These are phyloP conservation scores for Belgica antarctica DNA, from an alignment of 2,888 invertebrate genomes.

Conservation along the genomic window DNA sequence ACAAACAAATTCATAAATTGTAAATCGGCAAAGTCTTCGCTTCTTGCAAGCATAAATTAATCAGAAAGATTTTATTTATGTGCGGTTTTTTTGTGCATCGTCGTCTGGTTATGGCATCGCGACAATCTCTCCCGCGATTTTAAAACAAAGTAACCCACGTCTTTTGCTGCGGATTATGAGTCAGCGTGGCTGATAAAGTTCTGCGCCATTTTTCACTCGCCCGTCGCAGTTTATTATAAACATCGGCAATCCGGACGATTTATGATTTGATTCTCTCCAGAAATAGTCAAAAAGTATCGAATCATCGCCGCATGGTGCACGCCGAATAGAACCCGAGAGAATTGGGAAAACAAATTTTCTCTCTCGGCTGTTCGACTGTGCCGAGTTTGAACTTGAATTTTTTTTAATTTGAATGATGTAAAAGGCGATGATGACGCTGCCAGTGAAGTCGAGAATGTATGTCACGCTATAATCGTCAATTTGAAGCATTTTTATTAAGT, in stretches of 20 bases:
- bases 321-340: not conserved
- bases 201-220: too few species aligned
- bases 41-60: constrained; percentile 18
- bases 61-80: constrained; percentile 16
- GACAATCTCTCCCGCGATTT: not conserved
- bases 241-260: too few species aligned
- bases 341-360: too few species aligned
- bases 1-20: not conserved
- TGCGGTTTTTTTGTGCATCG: not conserved
- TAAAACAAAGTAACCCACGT: not conserved
- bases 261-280: constrained; percentile 6
- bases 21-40: not conserved
- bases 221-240: too few species aligned
- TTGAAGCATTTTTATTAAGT: not conserved
- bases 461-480: constrained; percentile 1
- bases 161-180: not conserved
- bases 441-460: not conserved
- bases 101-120: not conserved
- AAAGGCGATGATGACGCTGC: constrained; percentile 1
- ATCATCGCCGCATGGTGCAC: constrained; percentile 28
- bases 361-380: too few species aligned
- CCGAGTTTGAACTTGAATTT: constrained; percentile 29
- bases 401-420: not conserved
- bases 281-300: constrained; percentile 16
- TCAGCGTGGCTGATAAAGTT: constrained; percentile 2